Evolutionary conservation across 2,888 invertebrate genomes (phyloP), one percentile per base, ranked within the genome.

Genomic region (Tanypteryx hageni): DNA sequence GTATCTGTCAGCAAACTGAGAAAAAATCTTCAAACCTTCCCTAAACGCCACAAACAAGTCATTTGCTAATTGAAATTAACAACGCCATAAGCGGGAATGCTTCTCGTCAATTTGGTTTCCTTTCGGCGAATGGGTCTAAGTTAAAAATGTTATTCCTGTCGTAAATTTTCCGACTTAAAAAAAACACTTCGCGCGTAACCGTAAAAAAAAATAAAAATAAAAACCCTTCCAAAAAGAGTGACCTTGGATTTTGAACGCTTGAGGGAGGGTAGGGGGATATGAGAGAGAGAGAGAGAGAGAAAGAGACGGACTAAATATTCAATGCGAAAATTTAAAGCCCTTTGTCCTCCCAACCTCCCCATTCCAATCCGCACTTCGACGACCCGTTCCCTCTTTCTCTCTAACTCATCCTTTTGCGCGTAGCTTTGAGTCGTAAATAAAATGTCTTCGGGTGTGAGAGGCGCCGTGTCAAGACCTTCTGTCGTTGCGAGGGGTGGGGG

Each of bases 81-180:
- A 22, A 68, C 18, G n/a, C 64, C n/a, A 14, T 44, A 18, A 64
- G 16, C 10, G 64, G 64, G 7, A 64, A 64, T 18, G 8, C 68
- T 44, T 68, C 68, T 68, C 68, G 68, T 68, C 68, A 44, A 44
- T 44, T 44, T 68, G 68, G 22, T 68, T 68, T 68, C 68, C 68
- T 68, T 68, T 18, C 68, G n/a, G 18, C 18, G 68, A n/a, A 10
- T 18, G 11, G 10, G 18, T 7, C 18, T 44, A 44, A 44, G 22
- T 68, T 18, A 68, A 68, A 68, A 68, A 68, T 9, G n/a, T 18
- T 68, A 68, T 68, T 68, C 22, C 22, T 22, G 18, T n/a, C 68
- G 18, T 18, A 68, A 68, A 18, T 68, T 68, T 68, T 68, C 9
- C 18, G n/a, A 68, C 22, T 68, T 68, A 9, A 68, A 5, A 3